phyloP scores from a whole-genome alignment of 1,140 invertebrate genomes.

The Saccostrea echinata region DNA sequence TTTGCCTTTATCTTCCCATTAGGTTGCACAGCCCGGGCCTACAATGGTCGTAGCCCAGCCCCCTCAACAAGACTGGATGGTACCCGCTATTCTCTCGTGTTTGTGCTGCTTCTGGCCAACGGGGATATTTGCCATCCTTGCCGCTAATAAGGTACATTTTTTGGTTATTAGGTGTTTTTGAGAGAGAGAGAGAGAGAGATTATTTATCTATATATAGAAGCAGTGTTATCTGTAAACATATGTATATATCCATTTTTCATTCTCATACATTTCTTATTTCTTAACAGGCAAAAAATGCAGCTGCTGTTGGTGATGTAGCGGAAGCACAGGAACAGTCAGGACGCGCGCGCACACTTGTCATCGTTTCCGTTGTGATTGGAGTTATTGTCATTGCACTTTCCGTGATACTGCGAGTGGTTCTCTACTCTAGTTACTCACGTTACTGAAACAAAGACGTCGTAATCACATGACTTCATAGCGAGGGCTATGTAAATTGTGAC shows the following conservation, averaged over 20 bases:
- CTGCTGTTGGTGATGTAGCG: not conserved
- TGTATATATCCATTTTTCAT: too few relatives aligned
- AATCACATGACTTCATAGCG: too few relatives aligned
- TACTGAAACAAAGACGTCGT: not conserved
- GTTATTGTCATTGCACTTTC: not conserved
- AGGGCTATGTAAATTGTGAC: too few relatives aligned
- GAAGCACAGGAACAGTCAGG: not conserved
- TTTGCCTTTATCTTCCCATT: too few relatives aligned
- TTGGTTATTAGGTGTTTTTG: too few relatives aligned
- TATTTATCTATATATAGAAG: too few relatives aligned
- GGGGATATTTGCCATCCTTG: not conserved
- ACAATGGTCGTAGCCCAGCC: not conserved
- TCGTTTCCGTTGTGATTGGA: not conserved
- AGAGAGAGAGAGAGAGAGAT: too few relatives aligned
- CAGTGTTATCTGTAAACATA: too few relatives aligned
- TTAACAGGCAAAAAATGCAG: not conserved
- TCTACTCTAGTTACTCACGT: not conserved
- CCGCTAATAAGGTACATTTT: not conserved
- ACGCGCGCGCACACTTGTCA: not conserved
- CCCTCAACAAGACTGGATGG: not conserved
- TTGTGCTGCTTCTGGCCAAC: constrained; percentile 33
- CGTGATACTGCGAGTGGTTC: not conserved
- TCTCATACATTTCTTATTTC: not conserved
- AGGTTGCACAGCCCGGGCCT: not conserved
- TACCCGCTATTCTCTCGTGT: not conserved